A percentile compares a stretch with the other conserved stretches of the same genome.
Evolutionary conservation across 2,888 invertebrate genomes (phyloP).

Genomic region (Phaonia tiefii): DNA sequence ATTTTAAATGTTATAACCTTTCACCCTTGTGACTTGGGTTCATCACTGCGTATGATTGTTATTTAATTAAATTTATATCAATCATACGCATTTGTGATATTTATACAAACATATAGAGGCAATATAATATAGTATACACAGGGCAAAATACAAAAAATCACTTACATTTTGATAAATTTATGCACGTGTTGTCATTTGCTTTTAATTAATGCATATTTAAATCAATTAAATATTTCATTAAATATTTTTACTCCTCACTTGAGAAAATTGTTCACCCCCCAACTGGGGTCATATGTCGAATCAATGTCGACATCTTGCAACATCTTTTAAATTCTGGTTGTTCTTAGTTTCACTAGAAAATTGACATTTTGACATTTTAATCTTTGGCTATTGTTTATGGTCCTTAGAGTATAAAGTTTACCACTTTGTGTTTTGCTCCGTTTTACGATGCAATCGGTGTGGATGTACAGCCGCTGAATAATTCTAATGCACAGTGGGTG

Average conservation of each 20-base stretch:
- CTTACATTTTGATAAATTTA: too few relatives aligned
- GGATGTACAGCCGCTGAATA: too few relatives aligned
- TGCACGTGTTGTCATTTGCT: conserved; percentile 14
- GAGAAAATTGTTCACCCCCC: not conserved
- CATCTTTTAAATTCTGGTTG: not conserved
- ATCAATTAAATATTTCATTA: conserved; percentile 32
- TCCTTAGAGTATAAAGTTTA: conserved; percentile 19
- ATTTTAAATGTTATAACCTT: too few relatives aligned
- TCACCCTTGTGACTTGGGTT: too few relatives aligned
- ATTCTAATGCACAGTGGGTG: too few relatives aligned
- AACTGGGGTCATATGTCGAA: not conserved
- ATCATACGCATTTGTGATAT: too few relatives aligned
- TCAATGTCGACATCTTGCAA: not conserved
- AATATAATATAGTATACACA: too few relatives aligned
- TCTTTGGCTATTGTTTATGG: conserved; percentile 37
- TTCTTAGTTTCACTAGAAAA: conserved; percentile 7
- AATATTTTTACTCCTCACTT: not conserved
- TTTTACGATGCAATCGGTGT: too few relatives aligned
- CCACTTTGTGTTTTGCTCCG: not conserved
- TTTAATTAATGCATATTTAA: conserved; percentile 15
- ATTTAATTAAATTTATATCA: too few relatives aligned
- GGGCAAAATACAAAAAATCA: too few relatives aligned
- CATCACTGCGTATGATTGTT: too few relatives aligned
- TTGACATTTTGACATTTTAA: conserved; percentile 51
- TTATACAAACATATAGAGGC: too few relatives aligned